Evolutionary conservation across 35 echinoderm and acorn worm species (phyloP), one percentile per base, ranked within the genome.

Genomic region (Diadema setosum): DNA sequence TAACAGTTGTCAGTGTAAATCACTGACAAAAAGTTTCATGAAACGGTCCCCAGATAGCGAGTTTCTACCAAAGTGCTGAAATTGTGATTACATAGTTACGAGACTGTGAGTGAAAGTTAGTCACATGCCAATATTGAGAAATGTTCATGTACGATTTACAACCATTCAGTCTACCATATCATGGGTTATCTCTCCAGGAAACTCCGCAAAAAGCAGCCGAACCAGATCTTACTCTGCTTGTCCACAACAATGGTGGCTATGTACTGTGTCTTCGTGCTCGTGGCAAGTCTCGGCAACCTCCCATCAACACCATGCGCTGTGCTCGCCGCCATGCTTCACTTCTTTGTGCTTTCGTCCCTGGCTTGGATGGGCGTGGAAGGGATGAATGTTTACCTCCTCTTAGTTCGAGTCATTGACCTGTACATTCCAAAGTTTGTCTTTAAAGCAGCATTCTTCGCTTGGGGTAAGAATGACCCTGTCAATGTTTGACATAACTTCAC

Each of bases 351-450:
- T 9, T 45, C 88, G 16, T 75, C 92, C 11, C 75, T 94, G 0
- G 69, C 63, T 44, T 94, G 92, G 92, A 94, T 94, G 92, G 82
- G 81, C 16, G 88, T 90, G 9, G 87, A 94, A 48, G 92, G 88
- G 9, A 45, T 90, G 25, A 90, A 94, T 65, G 73, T 94, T 27
- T 94, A 94, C 20, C 73, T 85, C 17, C 57, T 86, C 52, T 44
- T 95, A 8, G 93, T 95, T 36, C 76, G 81, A 23, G 88, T 95
- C 15, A 91, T 90, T 52, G 82, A 90, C 65, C 39, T 81, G 9
- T 67, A 94, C 42, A 65, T 94, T 20, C 61, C 58, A 24, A 11
- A 42, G 5, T 95, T 95, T 49, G 75, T 95, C 24, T 30, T 85
- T 25, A 95, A 95, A 49, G 89, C 89, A 21, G 52, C 88, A 21